Percentiles rank a stretch among this genome's conserved stretches.
Evolutionary conservation across 2,797 vertebrate genomes (phyloP).

Genomic region (Anguilla marmorata): DNA sequence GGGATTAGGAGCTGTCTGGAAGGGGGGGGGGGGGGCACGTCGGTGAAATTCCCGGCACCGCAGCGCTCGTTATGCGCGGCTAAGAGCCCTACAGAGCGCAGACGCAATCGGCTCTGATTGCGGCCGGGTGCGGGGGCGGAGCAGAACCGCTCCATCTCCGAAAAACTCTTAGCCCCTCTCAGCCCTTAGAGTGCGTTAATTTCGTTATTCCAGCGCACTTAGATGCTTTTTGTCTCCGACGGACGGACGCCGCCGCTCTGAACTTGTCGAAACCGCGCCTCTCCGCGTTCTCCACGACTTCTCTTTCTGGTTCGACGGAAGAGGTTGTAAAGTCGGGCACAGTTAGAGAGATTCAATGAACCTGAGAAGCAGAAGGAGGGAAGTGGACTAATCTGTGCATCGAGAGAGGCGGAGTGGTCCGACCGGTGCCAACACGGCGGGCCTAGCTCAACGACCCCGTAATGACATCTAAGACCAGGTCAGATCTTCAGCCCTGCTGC

Average conservation of each 20-base stretch:
- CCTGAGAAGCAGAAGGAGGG: not conserved
- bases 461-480: not conserved
- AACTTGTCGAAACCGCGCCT: not conserved
- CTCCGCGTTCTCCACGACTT: not conserved
- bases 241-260: not conserved
- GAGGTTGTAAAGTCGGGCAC: not conserved
- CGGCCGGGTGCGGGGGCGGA: not conserved
- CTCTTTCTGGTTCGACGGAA: not conserved
- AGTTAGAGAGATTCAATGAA: not conserved
- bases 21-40: too few species aligned
- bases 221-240: not conserved
- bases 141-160: not conserved
- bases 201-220: not conserved
- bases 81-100: not conserved
- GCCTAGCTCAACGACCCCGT: not conserved
- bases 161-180: not conserved
- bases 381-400: not conserved
- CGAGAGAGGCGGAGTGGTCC: not conserved
- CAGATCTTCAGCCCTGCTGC: not conserved
- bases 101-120: not conserved
- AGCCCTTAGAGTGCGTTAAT: not conserved
- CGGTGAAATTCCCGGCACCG: not conserved
- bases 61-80: not conserved
- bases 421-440: not conserved
- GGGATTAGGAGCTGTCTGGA: not conserved